These are phyloP conservation scores for Gasteruption jaculator DNA, from an alignment of 2,888 invertebrate genomes.

Conservation along the genomic window DNA sequence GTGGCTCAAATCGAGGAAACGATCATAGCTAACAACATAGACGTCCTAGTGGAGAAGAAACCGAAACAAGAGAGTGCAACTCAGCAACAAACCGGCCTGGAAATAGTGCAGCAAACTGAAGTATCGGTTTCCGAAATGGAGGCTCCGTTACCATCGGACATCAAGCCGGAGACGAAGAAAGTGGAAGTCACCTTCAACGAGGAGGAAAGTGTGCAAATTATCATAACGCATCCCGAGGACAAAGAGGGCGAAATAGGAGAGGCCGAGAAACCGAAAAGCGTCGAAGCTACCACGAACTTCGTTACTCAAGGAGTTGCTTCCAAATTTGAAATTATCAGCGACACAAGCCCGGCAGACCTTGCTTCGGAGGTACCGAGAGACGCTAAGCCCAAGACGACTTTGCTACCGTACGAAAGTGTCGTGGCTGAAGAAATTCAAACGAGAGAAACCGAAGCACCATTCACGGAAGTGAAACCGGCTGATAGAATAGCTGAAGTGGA, in stretches of 20 bases:
- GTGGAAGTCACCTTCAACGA: conserved; percentile 55
- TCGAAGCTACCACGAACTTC: conserved; percentile 37
- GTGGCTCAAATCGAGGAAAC: conserved; percentile 44
- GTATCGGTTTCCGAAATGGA: conserved; percentile 56
- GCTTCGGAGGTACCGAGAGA: conserved; percentile 24
- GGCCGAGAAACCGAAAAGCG: conserved; percentile 29
- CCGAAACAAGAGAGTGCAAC: conserved; percentile 35
- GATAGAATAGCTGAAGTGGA: conserved; percentile 54
- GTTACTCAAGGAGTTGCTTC: conserved; percentile 37
- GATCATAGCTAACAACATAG: conserved; percentile 33
- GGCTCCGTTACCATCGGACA: conserved; percentile 47
- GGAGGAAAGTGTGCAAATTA: conserved; percentile 61
- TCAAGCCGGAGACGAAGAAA: conserved; percentile 56
- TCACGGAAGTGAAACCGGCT: conserved; percentile 52
- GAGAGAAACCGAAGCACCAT: conserved; percentile 40
- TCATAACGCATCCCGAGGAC: conserved; percentile 48
- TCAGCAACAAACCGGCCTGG: conserved; percentile 48
- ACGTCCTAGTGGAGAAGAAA: conserved; percentile 45
- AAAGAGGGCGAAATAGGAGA: conserved; percentile 38
- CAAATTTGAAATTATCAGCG: conserved; percentile 39
- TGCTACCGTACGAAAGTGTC: conserved; percentile 37
- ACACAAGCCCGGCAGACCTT: conserved; percentile 31
- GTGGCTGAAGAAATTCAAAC: conserved; percentile 40
- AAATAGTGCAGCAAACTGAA: conserved; percentile 52
- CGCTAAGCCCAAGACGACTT: conserved; percentile 31